phyloP scores from a whole-genome alignment of 2,888 invertebrate genomes.

The Cataglyphis altisquamis region DNA sequence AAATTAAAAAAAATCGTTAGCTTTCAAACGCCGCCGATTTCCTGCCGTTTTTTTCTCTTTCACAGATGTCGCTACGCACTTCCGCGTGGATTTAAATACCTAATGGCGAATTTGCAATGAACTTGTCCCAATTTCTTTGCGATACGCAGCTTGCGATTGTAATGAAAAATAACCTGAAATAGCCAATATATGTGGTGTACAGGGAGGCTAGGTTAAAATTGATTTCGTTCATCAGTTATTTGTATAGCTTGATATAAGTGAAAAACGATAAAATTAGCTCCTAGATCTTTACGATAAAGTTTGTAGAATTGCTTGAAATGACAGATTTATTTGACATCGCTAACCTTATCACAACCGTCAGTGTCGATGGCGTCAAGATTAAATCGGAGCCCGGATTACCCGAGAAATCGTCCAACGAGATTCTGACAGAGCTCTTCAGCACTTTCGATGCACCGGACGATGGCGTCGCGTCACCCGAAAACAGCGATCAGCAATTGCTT shows the following conservation, averaged over 20 bases:
- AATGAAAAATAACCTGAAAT: too few species aligned
- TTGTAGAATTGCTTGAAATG: conserved; percentile 70
- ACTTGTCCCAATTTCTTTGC: too few species aligned
- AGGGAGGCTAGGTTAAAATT: not conserved
- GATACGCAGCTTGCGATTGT: too few species aligned
- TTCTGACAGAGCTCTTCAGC: conserved; percentile 93
- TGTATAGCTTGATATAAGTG: not conserved
- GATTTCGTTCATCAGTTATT: not conserved
- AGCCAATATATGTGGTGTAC: too few species aligned
- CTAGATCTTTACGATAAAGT: too few species aligned
- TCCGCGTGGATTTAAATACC: conserved; percentile 35
- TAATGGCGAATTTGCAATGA: too few species aligned
- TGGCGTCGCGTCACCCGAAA: conserved; percentile 78
- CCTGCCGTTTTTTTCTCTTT: not conserved
- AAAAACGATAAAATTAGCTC: too few species aligned
- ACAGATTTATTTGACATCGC: conserved; percentile 84
- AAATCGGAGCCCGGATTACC: conserved; percentile 84
- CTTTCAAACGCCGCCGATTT: conserved; percentile 54
- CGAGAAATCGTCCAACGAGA: conserved; percentile 92
- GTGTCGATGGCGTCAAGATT: conserved; percentile 84
- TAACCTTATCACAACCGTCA: conserved; percentile 84
- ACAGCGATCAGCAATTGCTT: conserved; percentile 68
- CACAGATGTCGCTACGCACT: conserved; percentile 39
- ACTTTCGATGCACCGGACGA: conserved; percentile 89
- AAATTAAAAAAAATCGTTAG: conserved; percentile 67